Evolutionary conservation across 2,113 vertebrate species (phyloP).

Genomic region (Siniperca chuatsi): DNA sequence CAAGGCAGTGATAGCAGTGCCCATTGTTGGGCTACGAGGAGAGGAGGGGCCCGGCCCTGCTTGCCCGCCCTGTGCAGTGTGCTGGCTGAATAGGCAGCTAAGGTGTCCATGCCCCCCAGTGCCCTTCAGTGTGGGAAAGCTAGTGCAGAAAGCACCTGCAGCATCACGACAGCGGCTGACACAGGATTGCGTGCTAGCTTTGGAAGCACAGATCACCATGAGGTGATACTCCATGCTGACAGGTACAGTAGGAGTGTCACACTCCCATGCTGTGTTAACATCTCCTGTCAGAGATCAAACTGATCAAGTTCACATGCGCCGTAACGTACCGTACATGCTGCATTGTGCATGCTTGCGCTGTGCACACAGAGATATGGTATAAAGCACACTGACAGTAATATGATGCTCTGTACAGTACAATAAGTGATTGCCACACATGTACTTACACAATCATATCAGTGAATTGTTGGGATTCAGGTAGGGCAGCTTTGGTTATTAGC

Average conservation of each 20-base stretch:
- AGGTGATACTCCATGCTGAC: slow-evolving; percentile 63
- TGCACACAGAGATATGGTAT: slow-evolving; percentile 12
- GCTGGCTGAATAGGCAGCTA: slow-evolving; percentile 81
- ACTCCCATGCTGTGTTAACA: slow-evolving; percentile 60
- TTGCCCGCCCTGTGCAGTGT: slow-evolving; percentile 68
- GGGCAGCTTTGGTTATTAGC: too few relatives aligned
- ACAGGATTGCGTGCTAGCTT: slow-evolving; percentile 77
- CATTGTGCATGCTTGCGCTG: slow-evolving; percentile 43
- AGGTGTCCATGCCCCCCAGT: slow-evolving; percentile 82
- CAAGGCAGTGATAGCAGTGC: slow-evolving; percentile 81
- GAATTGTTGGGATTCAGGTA: not conserved
- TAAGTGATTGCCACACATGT: slow-evolving; percentile 47
- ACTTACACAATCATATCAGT: slow-evolving; percentile 53
- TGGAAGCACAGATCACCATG: slow-evolving; percentile 47
- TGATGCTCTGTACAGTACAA: slow-evolving; percentile 37
- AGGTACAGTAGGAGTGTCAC: slow-evolving; percentile 59
- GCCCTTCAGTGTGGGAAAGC: slow-evolving; percentile 83
- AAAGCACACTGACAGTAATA: slow-evolving; percentile 47
- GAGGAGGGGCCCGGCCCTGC: slow-evolving; percentile 67
- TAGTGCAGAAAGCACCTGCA: slow-evolving; percentile 78
- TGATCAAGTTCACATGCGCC: slow-evolving; percentile 61
- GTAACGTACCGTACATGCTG: slow-evolving; percentile 16
- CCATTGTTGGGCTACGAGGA: slow-evolving; percentile 78
- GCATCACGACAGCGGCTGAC: slow-evolving; percentile 68
- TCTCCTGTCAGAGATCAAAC: slow-evolving; percentile 64